Base-by-base conservation (phyloP, 1,140 invertebrate genomes). In the Drosophila watanabei region DNA sequence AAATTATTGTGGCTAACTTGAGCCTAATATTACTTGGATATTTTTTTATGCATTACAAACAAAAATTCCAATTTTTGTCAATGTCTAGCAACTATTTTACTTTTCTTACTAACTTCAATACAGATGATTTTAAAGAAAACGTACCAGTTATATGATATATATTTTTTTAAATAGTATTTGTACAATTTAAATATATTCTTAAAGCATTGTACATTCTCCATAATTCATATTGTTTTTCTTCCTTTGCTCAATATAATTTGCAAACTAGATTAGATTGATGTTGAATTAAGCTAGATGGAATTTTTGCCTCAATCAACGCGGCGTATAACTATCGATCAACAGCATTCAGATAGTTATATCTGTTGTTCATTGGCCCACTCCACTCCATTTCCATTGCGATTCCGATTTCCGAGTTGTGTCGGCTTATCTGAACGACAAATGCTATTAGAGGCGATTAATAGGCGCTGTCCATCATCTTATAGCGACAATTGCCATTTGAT, bases 401-500 rank as follows among this genome's bases (percentile, higher is more conserved):
- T 62, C 51, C 41, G 57, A 75, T 75, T 75, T 78, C 75, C 75
- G 57, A 77, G 66, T 73, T 84, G 66, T 58, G 39, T 41, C 33
- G 72, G 82, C 87, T 91, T 91, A 91, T 91, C 87, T 78, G 43
- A 75, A 78, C 51, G 30, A 76, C 75, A 91, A 91, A 87, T 91
- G 82, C 87, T 91, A 91, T 91, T 91, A 91, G 87, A 72, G 82
- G 82, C 87, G 87, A 91, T 91, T 91, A 91, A 91, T 91, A 87
- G 83, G 82, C 82, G 78, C 86, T 91, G 87, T 91, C 87, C 87
- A 91, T 91, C 87, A 91, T 91, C 87, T 83, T 85, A 61, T 65
- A 65, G 51, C 84, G 71, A 88, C 84, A 73, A 83, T 88, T 83
- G 84, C 66, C 68, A 80, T 83, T 70, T 79, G 84, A 90, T 78